Base-by-base conservation (phyloP, 2,113 vertebrate genomes). In the Sterna hirundo region DNA sequence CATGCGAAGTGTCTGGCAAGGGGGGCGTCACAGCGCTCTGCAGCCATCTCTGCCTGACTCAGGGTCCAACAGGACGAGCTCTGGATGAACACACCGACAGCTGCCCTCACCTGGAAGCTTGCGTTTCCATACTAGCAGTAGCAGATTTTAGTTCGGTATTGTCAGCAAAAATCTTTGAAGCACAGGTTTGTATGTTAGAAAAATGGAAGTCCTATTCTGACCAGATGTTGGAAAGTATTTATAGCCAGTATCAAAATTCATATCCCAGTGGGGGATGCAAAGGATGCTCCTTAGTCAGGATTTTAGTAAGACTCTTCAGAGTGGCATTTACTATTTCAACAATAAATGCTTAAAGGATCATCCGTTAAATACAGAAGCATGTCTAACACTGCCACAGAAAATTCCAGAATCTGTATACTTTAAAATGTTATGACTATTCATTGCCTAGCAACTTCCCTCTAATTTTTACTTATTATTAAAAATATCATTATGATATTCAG, bases 1-100 rank as follows among this genome's bases (percentile, higher is more conserved):
- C 30, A 66, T 0, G 1, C 0, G 0, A 72, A 29, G 30, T 15
- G 44, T 46, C 18, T 55, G 46, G 44, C 34, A 65, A 66, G 11
- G 11, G 11, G 13, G 47, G 9, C 5, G 61, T 49, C 34, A 26
- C 16, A 69, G 29, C 9, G 66, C 61, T 79, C 61, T 34, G 13
- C 27, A 5, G 5, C 19, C 36, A 47, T 34, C 61, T 46, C 57
- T 21, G 15, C 16, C 61, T 85, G 30, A 32, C 30, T 51, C 9
- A 70, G 49, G 44, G 88, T 66, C 14, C 68, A n/a, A 55, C 18
- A 25, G 34, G 36, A 77, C 0, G 0, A 93, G 46, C 66, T 81
- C 81, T 86, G 57, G 62, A 70, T 46, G 55, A 69, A 47, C 25
- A 60, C 11, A 29, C 18, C 1, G 4, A 55, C 51, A 91, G 71